These are phyloP conservation scores for Lepisosteus osseus DNA, from an alignment of 2,113 vertebrate genomes.

Conservation along the genomic window DNA sequence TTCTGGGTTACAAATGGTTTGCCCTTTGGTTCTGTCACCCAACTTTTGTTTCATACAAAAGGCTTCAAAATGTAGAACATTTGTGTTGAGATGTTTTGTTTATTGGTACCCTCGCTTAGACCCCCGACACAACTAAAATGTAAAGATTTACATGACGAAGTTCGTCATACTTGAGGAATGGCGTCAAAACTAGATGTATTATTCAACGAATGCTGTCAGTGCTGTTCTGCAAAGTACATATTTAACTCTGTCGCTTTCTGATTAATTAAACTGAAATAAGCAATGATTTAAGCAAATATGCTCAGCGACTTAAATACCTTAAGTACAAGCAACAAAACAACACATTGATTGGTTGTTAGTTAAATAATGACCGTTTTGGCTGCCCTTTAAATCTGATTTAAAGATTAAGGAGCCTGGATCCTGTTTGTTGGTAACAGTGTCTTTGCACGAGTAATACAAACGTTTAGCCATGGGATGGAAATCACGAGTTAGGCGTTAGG, in stretches of 20 bases:
- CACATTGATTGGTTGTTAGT: not conserved
- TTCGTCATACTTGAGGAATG: too few species aligned
- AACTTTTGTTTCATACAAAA: conserved; percentile 42
- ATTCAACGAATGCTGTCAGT: too few species aligned
- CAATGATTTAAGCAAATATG: not conserved
- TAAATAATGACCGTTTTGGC: not conserved
- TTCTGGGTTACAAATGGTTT: not conserved
- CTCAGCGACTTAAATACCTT: not conserved
- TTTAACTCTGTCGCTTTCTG: too few species aligned
- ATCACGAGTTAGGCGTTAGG: too few species aligned
- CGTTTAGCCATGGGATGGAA: too few species aligned
- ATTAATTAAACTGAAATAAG: too few species aligned
- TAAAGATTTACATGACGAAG: too few species aligned
- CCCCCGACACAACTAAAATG: too few species aligned
- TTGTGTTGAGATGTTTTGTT: not conserved
- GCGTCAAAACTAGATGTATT: too few species aligned
- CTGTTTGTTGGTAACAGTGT: too few species aligned
- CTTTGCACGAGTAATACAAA: not conserved
- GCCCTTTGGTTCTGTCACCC: conserved; percentile 19
- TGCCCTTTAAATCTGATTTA: not conserved
- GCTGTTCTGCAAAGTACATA: too few species aligned
- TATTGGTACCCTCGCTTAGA: too few species aligned
- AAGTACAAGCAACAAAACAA: not conserved
- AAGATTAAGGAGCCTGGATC: not conserved
- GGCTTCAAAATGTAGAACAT: conserved; percentile 25